These are phyloP conservation scores for Mesochorus sp. DNA, from an alignment of 2,888 invertebrate genomes.

Conservation along the genomic window DNA sequence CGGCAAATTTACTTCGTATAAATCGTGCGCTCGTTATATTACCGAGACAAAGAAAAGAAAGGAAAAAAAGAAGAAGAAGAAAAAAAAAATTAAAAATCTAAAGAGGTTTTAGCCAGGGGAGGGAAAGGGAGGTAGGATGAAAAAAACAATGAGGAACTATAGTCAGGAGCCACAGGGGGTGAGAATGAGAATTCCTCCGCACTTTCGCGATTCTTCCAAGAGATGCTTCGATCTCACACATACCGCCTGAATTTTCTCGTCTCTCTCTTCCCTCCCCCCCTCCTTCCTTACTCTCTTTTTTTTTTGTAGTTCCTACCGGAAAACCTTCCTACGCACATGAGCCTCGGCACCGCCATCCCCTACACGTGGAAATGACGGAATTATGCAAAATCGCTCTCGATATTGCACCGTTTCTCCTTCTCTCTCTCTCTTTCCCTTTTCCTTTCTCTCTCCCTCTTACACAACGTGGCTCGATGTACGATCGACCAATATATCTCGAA, in stretches of 20 bases:
- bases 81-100: background rate
- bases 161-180: background rate
- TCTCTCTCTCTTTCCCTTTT: no score
- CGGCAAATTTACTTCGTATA: no score
- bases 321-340: background rate
- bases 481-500: no score
- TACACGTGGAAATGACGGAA: constrained; percentile 26
- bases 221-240: background rate
- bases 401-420: constrained; percentile 33
- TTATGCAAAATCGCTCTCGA: constrained; percentile 45
- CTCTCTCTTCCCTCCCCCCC: background rate
- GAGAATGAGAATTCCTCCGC: background rate
- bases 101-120: constrained; percentile 4
- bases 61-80: background rate
- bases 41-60: no score
- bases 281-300: background rate
- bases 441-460: no score
- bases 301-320: background rate
- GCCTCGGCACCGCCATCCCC: background rate
- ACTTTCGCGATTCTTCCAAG: background rate
- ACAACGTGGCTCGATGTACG: no score
- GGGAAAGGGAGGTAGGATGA: background rate
- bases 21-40: no score
- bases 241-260: background rate
- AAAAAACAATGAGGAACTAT: background rate